Evolutionary conservation across 1,140 invertebrate genomes (phyloP), one percentile per base, ranked within the genome.

Genomic region (Calycopis cecrops): DNA sequence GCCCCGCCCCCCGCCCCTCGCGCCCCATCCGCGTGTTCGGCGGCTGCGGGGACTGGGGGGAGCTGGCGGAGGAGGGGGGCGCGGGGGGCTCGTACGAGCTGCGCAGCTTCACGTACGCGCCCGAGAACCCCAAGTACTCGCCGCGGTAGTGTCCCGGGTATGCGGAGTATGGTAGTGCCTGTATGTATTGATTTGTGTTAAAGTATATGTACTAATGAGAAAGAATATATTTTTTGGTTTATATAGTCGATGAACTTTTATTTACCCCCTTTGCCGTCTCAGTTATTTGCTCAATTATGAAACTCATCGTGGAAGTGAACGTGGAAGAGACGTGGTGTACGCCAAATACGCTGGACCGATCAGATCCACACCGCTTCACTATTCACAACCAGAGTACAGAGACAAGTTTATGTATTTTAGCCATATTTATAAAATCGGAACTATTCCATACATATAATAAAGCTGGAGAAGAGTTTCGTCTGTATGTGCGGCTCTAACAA

Each of bases 41-140:
- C 48, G 80, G 80, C 6, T 79, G 77, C 28, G 67, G 77, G 40
- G 73, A 80, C 0, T 70, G 67, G 14, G 76, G 71, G 7, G 68
- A 72, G 17, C 38, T 64, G 9, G 70, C 69, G 42, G 70, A 53
- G 18, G 67, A 63, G 28, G 62, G 59, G 56, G 60, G 64, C 47
- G 75, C 3, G 64, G 80, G 81, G 18, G 76, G 85, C 4, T 79
- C 87, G 0, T 88, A 87, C 58, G 87, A 88, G 52, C 55, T 88
- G 59, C 69, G 87, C 12, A 88, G 85, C 60, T 88, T 87, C 59
- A 88, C 87, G 3, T 88, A 87, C 60, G 85, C 82, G 9, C 87
- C 87, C 11, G 87, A 88, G 28, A 88, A 88, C 67, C 87, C 85
- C 8, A 86, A 76, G 55, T 88, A 83, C 67, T 88, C 87, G 17